A percentile compares a stretch with the other conserved stretches of the same genome.
phyloP scores from a whole-genome alignment of 2,888 invertebrate species.

The Deilephila porcellus region DNA sequence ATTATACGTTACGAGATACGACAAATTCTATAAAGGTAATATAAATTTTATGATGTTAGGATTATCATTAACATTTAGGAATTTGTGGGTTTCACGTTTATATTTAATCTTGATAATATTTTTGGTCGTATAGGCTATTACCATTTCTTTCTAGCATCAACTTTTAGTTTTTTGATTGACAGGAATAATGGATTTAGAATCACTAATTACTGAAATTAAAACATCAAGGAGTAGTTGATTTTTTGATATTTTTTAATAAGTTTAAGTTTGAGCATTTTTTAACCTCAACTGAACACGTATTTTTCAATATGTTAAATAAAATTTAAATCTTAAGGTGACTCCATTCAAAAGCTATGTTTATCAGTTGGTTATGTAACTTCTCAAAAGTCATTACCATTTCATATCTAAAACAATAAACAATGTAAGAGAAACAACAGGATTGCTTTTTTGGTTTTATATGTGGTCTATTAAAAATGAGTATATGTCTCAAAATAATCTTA shows the following conservation, averaged over 20 bases:
- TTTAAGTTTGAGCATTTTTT: too few species aligned
- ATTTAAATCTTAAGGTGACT: too few species aligned
- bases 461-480: constrained; percentile 6
- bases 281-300: too few species aligned
- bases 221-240: too few species aligned
- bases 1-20: constrained; percentile 28
- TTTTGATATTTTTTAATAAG: too few species aligned
- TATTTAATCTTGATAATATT: background rate
- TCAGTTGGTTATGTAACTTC: too few species aligned
- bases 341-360: too few species aligned
- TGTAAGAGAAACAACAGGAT: too few species aligned
- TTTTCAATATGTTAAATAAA: too few species aligned
- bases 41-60: background rate
- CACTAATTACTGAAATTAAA: background rate
- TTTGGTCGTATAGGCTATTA: background rate
- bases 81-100: background rate
- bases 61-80: background rate
- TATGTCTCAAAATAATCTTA: constrained; percentile 20
- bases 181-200: background rate
- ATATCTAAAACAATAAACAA: too few species aligned
- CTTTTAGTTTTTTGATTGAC: background rate
- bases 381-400: too few species aligned
- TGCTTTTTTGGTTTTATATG: background rate
- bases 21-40: constrained; percentile 16
- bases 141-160: too few species aligned